A percentile compares a stretch with the other conserved stretches of the same genome.
phyloP scores from a whole-genome alignment of 2,113 vertebrate species.

The Vanacampus margaritifer region DNA sequence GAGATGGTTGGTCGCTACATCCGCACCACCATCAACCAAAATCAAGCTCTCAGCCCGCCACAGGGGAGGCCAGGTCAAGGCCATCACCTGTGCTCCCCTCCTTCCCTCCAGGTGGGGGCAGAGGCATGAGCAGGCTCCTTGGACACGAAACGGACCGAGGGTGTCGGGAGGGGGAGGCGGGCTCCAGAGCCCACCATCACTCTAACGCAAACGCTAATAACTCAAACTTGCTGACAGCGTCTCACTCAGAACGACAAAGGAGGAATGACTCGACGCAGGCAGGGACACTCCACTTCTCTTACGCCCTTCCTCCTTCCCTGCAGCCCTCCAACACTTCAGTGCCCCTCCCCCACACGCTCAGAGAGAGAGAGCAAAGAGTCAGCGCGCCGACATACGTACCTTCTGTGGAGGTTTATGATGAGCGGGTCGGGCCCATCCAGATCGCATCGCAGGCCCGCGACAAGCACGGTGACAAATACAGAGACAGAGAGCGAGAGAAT shows the following conservation, averaged over 20 bases:
- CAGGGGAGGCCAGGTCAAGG: constrained; percentile 41
- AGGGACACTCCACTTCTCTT: constrained; percentile 76
- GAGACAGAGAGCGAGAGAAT: constrained; percentile 51
- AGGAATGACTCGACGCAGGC: constrained; percentile 73
- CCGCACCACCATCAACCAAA: constrained; percentile 45
- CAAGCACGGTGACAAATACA: constrained; percentile 74
- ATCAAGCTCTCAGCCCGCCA: constrained; percentile 42
- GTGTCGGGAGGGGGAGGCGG: constrained; percentile 56
- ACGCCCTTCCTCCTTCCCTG: constrained; percentile 71
- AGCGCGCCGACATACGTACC: constrained; percentile 93
- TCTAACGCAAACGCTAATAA: constrained; percentile 28
- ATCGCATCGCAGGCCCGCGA: constrained; percentile 91
- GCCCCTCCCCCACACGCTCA: constrained; percentile 68
- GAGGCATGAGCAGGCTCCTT: constrained; percentile 60
- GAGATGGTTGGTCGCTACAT: constrained; percentile 46
- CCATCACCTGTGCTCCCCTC: constrained; percentile 46
- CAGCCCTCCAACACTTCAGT: constrained; percentile 60
- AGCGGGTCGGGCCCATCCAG: constrained; percentile 87
- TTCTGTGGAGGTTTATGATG: constrained; percentile 91
- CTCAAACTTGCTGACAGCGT: constrained; percentile 23
- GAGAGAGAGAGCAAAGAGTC: constrained; percentile 90
- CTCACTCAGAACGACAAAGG: constrained; percentile 68
- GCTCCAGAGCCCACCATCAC: constrained; percentile 38
- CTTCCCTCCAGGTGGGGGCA: constrained; percentile 33
- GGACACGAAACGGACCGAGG: constrained; percentile 76